Evolutionary conservation across 2,797 vertebrate species (phyloP), one percentile per base, ranked within the genome.

Genomic region (Perodicticus potto): DNA sequence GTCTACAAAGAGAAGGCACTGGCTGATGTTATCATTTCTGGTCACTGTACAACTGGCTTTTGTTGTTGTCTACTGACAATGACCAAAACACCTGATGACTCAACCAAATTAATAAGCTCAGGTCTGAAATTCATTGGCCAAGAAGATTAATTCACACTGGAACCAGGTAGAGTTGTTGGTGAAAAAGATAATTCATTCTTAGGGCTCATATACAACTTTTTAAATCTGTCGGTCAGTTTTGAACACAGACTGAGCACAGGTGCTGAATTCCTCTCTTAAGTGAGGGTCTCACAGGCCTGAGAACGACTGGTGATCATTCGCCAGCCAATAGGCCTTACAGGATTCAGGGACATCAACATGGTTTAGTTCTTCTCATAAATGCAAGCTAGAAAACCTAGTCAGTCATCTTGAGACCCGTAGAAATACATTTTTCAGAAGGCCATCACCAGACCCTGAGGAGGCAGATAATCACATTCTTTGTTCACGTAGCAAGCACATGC

Each of bases 101-200:
- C 45, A 83, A 74, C 11, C 2, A 34, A 85, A 92, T 40, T 27
- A 81, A 86, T 11, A 40, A 61, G 19, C 3, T 63, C 11, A 59
- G 63, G 69, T 61, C 34, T 87, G 53, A 77, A 89, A 96, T 69
- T 45, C 82, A 63, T 34, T n/a, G 80, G 32, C 81, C 70, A 76
- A 34, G 17, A 81, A 95, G 37, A 45, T 78, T 81, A 91, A 72
- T 32, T 77, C 86, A 67, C 10, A 69, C 14, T 29, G 57, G 12
- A 37, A 12, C 19, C 9, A 57, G 7, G 23, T 6, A 49, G 34
- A 0, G n/a, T 29, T 95, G 40, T 32, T 82, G 40, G 3, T 67
- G 10, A 6, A 72, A 77, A 91, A 82, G 11, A 59, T 16, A 72
- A 82, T 45, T 77, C 65, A 72, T 12, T 70, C 74, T 78, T 57